phyloP scores from a whole-genome alignment of 2,888 invertebrate species.

The Hedya salicella region DNA sequence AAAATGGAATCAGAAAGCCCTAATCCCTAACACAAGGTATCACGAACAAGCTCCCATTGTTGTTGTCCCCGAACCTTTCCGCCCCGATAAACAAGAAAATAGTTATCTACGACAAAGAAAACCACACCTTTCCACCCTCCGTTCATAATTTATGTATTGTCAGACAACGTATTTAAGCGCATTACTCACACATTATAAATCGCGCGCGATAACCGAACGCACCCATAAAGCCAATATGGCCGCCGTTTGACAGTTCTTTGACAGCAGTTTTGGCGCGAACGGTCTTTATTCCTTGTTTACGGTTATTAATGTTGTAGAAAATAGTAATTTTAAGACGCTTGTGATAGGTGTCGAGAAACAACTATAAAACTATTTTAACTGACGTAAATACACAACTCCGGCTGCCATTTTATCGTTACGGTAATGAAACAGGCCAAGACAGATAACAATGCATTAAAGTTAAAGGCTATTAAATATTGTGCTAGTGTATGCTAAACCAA shows the following conservation, averaged over 20 bases:
- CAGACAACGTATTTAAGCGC: conserved; percentile 77
- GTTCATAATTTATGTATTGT: conserved; percentile 82
- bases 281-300: conserved; percentile 37
- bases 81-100: conserved; percentile 75
- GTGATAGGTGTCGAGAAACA: neutral
- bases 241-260: conserved; percentile 65
- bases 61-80: conserved; percentile 71
- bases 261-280: conserved; percentile 73
- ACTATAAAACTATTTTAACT: neutral
- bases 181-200: conserved; percentile 84
- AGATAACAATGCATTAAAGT: neutral
- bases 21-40: conserved; percentile 32
- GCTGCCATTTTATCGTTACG: neutral
- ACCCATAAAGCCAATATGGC: conserved; percentile 72
- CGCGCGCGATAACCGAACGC: conserved; percentile 76
- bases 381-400: neutral
- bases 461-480: neutral
- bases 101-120: conserved; percentile 71
- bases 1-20: conserved; percentile 13
- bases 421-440: neutral
- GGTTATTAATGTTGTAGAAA: conserved; percentile 49
- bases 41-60: conserved; percentile 42
- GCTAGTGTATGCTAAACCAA: neutral
- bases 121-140: conserved; percentile 55
- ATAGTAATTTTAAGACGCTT: conserved; percentile 43